Base-by-base conservation (phyloP, 2,113 vertebrate species). In the Platichthys stellatus region DNA sequence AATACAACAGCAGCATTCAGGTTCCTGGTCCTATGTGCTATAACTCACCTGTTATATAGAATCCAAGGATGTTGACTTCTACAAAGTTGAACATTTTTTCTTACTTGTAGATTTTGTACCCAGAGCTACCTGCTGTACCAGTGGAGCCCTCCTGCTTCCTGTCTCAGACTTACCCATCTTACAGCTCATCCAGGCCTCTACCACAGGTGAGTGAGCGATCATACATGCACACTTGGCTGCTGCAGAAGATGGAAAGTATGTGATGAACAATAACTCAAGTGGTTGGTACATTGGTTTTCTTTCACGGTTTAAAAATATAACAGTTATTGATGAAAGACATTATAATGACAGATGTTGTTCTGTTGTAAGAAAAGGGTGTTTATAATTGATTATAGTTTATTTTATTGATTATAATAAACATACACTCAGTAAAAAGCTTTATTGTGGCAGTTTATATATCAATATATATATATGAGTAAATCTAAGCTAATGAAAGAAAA, bases 81-180 rank as follows among this genome's bases (percentile, higher is more conserved):
- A 17, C 31, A 66, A 17, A n/a, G 18, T 31, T 5, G 7, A 7
- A 7, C 31, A 11, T 54, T 31, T 47, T n/a, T 4, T 74, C 4
- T 3, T 58, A 11, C 35, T 64, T 71, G 24, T 82, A 95, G 93
- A 88, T 64, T 69, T 77, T 63, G 0, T 90, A 85, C 68, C 40
- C 76, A 67, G 89, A 90, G 20, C 47, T 70, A 23, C 84, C 87
- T 59, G 65, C 71, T 18, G 47, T n/a, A n/a, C 72, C 85, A 9
- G 82, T 72, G 47, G 90, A 93, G 31, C 76, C 88, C 18, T 53
- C 87, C 38, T 72, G 78, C 72, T 93, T 89, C 62, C 61, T 81
- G 31, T 81, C 91, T 40, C 87, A 85, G 9, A 83, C 65, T 43
- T 88, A 82, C 58, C 43, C 66, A 9, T 31, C 83, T 23, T 90